These are phyloP conservation scores for Malacoraja senta DNA, from an alignment of 2,797 vertebrate genomes.

Conservation along the genomic window DNA sequence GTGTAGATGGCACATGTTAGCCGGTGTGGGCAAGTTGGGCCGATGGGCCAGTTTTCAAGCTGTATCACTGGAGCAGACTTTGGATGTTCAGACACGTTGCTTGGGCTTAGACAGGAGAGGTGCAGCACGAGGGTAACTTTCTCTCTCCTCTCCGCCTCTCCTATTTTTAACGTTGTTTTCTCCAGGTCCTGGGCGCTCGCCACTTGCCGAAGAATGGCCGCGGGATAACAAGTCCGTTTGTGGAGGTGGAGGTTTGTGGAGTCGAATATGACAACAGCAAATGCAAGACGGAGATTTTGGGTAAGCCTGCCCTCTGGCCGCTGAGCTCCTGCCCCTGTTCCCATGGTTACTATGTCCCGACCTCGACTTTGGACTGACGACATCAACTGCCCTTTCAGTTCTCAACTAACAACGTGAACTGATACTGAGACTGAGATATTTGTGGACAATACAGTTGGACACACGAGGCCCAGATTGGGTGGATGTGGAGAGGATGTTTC, in stretches of 20 bases:
- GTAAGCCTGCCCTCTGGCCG: conserved; percentile 53
- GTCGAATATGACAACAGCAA: conserved; percentile 87
- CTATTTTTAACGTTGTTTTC: conserved; percentile 37
- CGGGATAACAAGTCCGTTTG: conserved; percentile 88
- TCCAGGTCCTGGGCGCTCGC: conserved; percentile 83
- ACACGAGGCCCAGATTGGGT: too few species aligned
- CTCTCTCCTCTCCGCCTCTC: conserved; percentile 37
- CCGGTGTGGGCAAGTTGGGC: too few species aligned
- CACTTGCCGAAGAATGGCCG: conserved; percentile 93
- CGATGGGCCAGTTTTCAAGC: too few species aligned
- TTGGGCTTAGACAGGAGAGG: background rate
- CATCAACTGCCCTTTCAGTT: background rate
- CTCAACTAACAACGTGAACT: background rate
- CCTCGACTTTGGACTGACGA: background rate
- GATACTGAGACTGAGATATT: too few species aligned
- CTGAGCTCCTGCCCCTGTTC: background rate
- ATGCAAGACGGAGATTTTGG: conserved; percentile 89
- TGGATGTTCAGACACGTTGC: background rate
- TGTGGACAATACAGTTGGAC: too few species aligned
- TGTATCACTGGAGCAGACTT: background rate
- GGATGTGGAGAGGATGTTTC: too few species aligned
- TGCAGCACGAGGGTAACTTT: background rate
- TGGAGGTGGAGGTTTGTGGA: conserved; percentile 92
- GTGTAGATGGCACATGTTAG: too few species aligned
- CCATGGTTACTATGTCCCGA: background rate